Base-by-base conservation (phyloP, 2,888 invertebrate genomes). In the Achlya flavicornis region DNA sequence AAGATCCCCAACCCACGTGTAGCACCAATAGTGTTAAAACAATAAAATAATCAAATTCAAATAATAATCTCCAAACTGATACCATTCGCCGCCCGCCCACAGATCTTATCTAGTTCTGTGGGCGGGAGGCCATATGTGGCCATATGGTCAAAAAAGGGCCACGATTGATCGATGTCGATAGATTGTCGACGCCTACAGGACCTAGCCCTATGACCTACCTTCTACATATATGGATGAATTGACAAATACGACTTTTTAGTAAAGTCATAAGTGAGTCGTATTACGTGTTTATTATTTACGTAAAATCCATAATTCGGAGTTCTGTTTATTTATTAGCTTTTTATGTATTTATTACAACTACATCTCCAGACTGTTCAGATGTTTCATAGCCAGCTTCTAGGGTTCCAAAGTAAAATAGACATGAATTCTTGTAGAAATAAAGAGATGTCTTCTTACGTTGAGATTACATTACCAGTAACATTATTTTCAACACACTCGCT, bases 81-180 rank as follows among this genome's bases (percentile, higher is more conserved):
- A 58, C 62, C 64, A 61, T 66, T 63, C 65, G 66, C 71, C 71
- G 74, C 75, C 77, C 72, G 74, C 69, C 68, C 65, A 60, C 60
- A 59, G 10, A 16, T 16, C 38, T 11, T 35, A 43, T 41, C 68
- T 74, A 33, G 46, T 32, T 8, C 12, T 14, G 67, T 77, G 71
- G 79, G 81, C 74, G 76, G 74, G 77, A 86, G 80, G 80, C 81
- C 81, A 75, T 79, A 76, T 76, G 75, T 75, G 76, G 82, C 78
- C 80, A 76, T 77, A 68, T 78, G 77, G 72, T 75, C 66, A 63
- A 64, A 68, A 72, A 74, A 72, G 72, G 71, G 66, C 59, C 63
- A 65, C 66, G 67, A 70, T 19, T 53, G 53, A 53, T 53, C 8
- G 8, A 53, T 10, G 19, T 58, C 38, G 59, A 60, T 60, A 41